Evolutionary conservation across 2,797 vertebrate genomes (phyloP).

Genomic region (Pempheris klunzingeri): DNA sequence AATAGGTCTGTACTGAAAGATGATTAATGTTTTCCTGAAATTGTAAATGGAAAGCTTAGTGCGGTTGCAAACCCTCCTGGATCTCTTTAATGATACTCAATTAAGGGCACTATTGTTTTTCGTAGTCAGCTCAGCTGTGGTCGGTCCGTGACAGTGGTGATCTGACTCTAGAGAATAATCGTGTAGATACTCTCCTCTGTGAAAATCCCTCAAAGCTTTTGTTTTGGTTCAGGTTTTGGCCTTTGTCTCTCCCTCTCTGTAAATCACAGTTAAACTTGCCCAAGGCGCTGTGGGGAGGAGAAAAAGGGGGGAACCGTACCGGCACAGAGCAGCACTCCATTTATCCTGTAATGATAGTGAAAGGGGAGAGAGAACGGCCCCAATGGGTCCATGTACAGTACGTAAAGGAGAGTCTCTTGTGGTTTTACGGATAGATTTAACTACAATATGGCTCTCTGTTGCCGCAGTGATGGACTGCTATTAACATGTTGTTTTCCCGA

Average conservation of each 20-base stretch:
- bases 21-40: conserved; percentile 62
- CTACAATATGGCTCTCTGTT: conserved; percentile 75
- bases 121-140: conserved; percentile 62
- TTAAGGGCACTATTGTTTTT: conserved; percentile 69
- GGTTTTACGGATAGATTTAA: conserved; percentile 81
- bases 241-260: conserved; percentile 68
- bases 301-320: conserved; percentile 25
- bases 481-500: conserved; percentile 77
- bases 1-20: conserved; percentile 24
- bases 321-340: conserved; percentile 50
- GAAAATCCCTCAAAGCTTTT: conserved; percentile 75
- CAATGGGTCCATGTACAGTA: conserved; percentile 64
- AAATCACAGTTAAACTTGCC: conserved; percentile 75
- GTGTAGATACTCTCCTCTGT: conserved; percentile 61
- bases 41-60: conserved; percentile 61
- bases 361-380: conserved; percentile 57
- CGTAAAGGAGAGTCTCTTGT: conserved; percentile 71
- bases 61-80: conserved; percentile 54
- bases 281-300: conserved; percentile 42
- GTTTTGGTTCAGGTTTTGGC: conserved; percentile 68
- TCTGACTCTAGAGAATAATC: conserved; percentile 71
- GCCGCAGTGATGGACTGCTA: conserved; percentile 73
- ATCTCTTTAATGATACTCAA: conserved; percentile 73
- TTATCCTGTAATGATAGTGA: conserved; percentile 71
- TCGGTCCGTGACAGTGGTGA: conserved; percentile 61